Evolutionary conservation across 1,140 invertebrate species (phyloP).

Genomic region (Psilanteris sp.): DNA sequence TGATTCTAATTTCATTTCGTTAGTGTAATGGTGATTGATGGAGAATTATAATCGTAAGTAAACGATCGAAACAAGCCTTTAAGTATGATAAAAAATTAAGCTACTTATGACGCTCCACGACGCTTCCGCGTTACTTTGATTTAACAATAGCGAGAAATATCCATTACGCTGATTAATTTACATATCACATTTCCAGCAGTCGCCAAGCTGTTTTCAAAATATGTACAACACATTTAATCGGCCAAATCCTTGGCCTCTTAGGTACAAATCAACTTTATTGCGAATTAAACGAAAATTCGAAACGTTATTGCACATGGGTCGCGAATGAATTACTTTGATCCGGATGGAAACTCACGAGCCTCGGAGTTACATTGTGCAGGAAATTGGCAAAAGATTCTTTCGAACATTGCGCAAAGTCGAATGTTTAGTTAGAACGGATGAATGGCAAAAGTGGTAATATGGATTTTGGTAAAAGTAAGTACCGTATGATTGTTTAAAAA

Average conservation of each 20-base stretch:
- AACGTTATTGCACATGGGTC: slow-evolving; percentile 47
- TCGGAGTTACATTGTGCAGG: too few species aligned
- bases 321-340: slow-evolving; percentile 8
- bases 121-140: slow-evolving; percentile 32
- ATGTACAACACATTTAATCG: slow-evolving; percentile 47
- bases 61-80: slow-evolving; percentile 15
- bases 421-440: too few species aligned
- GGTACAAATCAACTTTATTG: slow-evolving; percentile 30
- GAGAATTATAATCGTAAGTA: slow-evolving; percentile 10
- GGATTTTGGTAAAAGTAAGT: too few species aligned
- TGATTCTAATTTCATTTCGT: slow-evolving; percentile 49
- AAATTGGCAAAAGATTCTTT: too few species aligned
- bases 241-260: slow-evolving; percentile 3
- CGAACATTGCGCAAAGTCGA: too few species aligned
- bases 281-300: slow-evolving; percentile 15
- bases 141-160: slow-evolving; percentile 48
- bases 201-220: slow-evolving; percentile 44
- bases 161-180: slow-evolving; percentile 57
- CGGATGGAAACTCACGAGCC: slow-evolving; percentile 4
- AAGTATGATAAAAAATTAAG: slow-evolving; percentile 17
- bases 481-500: too few species aligned
- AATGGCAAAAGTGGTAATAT: too few species aligned
- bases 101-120: slow-evolving; percentile 19
- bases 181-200: slow-evolving; percentile 64
- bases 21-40: slow-evolving; percentile 31